Conservation (phyloP, 2,888 invertebrate species). For the Drosophila picticornis region DNA sequence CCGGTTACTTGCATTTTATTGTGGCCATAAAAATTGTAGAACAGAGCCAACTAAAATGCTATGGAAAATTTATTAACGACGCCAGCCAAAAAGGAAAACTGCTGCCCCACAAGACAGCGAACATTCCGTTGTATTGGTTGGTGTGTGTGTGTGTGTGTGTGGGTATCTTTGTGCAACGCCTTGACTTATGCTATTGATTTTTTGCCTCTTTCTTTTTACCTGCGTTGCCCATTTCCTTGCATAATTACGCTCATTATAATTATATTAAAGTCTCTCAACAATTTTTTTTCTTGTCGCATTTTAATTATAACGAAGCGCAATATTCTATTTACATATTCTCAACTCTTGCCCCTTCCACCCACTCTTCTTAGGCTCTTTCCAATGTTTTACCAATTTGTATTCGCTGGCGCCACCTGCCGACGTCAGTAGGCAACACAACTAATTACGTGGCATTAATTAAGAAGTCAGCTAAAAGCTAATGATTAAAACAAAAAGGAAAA, state of each 20-base stretch:
- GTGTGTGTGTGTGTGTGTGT: conserved; percentile 6
- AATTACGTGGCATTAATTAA: conserved; percentile 77
- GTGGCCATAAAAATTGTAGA: conserved; percentile 58
- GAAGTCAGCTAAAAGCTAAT: conserved; percentile 62
- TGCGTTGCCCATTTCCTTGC: conserved; percentile 39
- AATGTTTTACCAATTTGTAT: conserved; percentile 28
- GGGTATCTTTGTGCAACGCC: conserved; percentile 30
- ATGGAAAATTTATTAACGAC: conserved; percentile 64
- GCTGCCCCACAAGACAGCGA: conserved; percentile 46
- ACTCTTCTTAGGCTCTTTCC: neutral
- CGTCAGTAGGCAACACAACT: conserved; percentile 55
- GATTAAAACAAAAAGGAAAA: conserved; percentile 21
- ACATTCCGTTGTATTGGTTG: neutral
- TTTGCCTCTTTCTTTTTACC: conserved; percentile 22
- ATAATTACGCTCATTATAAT: conserved; percentile 76
- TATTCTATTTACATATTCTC: conserved; percentile 5
- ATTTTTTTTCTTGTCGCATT: conserved; percentile 52
- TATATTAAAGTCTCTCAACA: conserved; percentile 69
- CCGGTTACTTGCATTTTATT: conserved; percentile 63
- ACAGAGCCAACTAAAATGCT: conserved; percentile 62
- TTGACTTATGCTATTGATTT: conserved; percentile 59
- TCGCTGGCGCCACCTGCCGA: conserved; percentile 61
- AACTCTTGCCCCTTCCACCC: neutral
- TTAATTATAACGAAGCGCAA: conserved; percentile 59
- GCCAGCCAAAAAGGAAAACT: conserved; percentile 54